Conservation (phyloP, 2,888 invertebrate species). For the Melanophora roralis region DNA sequence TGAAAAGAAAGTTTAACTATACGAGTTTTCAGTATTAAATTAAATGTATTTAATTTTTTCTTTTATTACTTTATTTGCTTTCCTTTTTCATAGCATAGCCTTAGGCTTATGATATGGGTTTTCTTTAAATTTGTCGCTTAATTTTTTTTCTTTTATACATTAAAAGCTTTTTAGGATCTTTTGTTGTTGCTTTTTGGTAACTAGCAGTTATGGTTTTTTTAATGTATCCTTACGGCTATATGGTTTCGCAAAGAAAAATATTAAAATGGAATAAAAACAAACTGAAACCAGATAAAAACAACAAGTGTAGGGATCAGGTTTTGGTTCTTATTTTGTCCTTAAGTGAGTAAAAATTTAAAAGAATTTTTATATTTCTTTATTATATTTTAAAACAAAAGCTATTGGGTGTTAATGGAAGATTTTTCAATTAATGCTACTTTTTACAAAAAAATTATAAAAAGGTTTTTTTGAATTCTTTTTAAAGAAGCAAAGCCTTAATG, state of each 20-base stretch:
- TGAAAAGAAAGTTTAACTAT: conserved; percentile 10
- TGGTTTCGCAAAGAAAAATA: conserved; percentile 27
- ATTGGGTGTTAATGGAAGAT: conserved; percentile 47
- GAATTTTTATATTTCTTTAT: neutral
- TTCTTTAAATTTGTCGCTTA: conserved; percentile 18
- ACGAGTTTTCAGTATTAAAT: conserved; percentile 49
- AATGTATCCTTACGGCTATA: conserved; percentile 58
- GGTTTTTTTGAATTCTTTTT: too few relatives aligned
- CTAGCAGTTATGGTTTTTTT: conserved; percentile 57
- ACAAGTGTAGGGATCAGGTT: conserved; percentile 39
- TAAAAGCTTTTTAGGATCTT: neutral
- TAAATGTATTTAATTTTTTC: conserved; percentile 30
- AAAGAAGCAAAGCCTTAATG: too few relatives aligned
- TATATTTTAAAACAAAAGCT: conserved; percentile 3
- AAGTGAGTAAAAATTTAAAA: conserved; percentile 1
- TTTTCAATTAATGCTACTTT: conserved; percentile 40
- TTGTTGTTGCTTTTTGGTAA: conserved; percentile 14
- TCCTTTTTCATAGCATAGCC: conserved; percentile 49
- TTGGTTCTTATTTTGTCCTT: conserved; percentile 11
- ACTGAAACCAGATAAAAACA: conserved; percentile 29
- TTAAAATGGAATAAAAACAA: neutral
- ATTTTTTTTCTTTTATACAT: neutral
- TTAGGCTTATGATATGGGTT: conserved; percentile 48
- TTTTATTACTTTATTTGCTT: conserved; percentile 9
- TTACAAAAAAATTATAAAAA: neutral